These are phyloP conservation scores for Tragelaphus eurycerus DNA, from an alignment of 2,797 vertebrate genomes.

Conservation along the genomic window DNA sequence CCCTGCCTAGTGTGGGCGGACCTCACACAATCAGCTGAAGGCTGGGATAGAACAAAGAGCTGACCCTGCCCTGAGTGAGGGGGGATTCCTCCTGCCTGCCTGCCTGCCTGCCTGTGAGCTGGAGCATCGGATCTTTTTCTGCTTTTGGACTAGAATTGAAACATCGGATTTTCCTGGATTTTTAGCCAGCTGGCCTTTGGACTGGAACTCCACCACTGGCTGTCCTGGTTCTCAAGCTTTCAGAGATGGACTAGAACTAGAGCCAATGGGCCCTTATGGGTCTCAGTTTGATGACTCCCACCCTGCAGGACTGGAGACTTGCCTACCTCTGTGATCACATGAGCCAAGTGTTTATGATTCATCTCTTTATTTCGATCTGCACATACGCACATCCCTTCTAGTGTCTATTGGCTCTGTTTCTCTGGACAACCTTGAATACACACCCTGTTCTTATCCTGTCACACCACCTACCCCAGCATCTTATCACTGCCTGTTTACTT, in stretches of 20 bases:
- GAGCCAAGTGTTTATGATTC: background rate
- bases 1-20: background rate
- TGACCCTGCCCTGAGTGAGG: background rate
- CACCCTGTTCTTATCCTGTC: background rate
- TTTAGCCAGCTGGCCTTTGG: background rate
- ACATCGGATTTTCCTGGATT: background rate
- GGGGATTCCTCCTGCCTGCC: background rate
- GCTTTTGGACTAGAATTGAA: background rate
- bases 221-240: background rate
- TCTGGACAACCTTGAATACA: background rate
- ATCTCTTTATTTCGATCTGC: background rate
- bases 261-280: background rate
- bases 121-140: background rate
- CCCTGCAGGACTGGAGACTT: background rate
- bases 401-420: background rate
- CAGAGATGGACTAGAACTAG: background rate
- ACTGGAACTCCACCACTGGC: background rate
- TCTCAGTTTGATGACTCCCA: background rate
- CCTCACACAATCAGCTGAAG: background rate
- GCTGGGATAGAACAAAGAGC: background rate
- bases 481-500: background rate
- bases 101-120: background rate
- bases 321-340: background rate
- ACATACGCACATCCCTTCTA: background rate
- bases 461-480: background rate